A percentile compares a stretch with the other conserved stretches of the same genome.
These are phyloP conservation scores for Diadromus collaris DNA, from an alignment of 2,888 invertebrate species.

Conservation along the genomic window DNA sequence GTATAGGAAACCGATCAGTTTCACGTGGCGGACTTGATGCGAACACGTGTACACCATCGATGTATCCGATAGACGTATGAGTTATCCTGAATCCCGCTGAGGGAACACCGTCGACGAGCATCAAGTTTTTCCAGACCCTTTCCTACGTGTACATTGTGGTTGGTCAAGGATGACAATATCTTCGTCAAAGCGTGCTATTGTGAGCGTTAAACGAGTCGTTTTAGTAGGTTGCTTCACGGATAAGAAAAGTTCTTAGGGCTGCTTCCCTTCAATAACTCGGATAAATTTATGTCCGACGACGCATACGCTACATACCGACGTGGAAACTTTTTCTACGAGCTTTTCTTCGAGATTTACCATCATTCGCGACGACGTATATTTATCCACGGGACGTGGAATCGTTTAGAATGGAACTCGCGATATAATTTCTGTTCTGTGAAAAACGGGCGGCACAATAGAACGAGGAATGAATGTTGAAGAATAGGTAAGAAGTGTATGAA, in stretches of 20 bases:
- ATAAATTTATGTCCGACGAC: constrained; percentile 4
- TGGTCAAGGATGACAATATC: constrained; percentile 16
- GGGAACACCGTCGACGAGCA: background rate
- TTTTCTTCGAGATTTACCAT: background rate
- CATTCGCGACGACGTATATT: background rate
- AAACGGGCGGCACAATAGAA: constrained; percentile 1
- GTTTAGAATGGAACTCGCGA: background rate
- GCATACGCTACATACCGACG: background rate
- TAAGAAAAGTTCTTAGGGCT: constrained; percentile 26
- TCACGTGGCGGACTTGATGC: background rate
- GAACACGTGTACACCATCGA: background rate
- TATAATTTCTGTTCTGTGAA: constrained; percentile 6
- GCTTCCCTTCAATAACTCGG: constrained; percentile 8
- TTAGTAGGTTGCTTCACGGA: background rate
- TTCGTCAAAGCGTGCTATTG: background rate
- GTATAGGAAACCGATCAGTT: constrained; percentile 16
- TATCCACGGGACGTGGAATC: background rate
- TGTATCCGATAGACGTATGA: constrained; percentile 1
- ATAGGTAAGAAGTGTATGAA: constrained; percentile 38
- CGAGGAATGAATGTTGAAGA: constrained; percentile 42
- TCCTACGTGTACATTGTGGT: constrained; percentile 6
- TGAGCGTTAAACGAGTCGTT: constrained; percentile 13
- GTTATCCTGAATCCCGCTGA: background rate
- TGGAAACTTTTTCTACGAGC: background rate
- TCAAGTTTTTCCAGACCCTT: constrained; percentile 10